Evolutionary conservation across 2,113 vertebrate species (phyloP).

Genomic region (Dromas ardeola): DNA sequence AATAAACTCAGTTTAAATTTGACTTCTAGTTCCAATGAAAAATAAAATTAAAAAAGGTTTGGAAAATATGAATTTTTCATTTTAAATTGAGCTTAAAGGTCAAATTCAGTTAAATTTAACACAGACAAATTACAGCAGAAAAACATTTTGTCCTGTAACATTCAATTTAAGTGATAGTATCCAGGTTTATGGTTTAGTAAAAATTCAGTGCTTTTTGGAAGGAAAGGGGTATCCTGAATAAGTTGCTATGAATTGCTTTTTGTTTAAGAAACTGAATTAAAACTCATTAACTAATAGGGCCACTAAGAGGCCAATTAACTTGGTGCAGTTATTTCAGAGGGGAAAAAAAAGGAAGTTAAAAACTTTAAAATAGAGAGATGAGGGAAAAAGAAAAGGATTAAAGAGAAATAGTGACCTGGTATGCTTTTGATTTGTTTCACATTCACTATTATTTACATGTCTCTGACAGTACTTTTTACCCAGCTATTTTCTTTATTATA

Average conservation of each 20-base stretch:
- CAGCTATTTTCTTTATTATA: background rate
- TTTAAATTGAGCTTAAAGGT: background rate
- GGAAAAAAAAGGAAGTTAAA: background rate
- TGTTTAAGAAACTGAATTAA: background rate
- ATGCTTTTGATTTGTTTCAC: background rate
- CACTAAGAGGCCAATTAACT: background rate
- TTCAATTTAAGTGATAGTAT: background rate
- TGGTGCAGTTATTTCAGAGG: background rate
- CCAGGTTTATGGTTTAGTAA: background rate
- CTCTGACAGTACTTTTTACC: background rate
- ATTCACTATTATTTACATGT: background rate
- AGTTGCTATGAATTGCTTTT: background rate
- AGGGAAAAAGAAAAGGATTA: background rate
- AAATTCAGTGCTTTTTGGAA: background rate
- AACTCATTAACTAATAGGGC: background rate
- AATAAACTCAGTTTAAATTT: background rate
- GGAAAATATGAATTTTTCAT: background rate
- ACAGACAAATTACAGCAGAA: background rate
- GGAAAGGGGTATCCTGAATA: background rate
- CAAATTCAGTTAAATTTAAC: background rate
- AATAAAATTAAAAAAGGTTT: background rate
- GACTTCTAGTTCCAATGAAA: background rate
- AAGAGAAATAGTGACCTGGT: background rate
- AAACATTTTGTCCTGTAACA: background rate
- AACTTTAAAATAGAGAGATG: background rate